Conservation (phyloP, 2,113 vertebrate species). For the Suncus etruscus region DNA sequence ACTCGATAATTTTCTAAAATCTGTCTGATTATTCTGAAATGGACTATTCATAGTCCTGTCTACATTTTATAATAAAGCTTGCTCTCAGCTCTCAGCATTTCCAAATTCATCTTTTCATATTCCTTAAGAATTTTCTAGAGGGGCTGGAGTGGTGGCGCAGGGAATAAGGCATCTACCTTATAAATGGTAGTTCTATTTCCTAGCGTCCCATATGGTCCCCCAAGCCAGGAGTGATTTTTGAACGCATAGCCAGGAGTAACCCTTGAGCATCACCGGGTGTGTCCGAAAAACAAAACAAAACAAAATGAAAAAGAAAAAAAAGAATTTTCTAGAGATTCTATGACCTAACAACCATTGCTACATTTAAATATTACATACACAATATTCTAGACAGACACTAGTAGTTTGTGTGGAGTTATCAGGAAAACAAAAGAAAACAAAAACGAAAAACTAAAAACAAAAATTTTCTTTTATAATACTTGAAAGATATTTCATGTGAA, state of each 20-base stretch:
- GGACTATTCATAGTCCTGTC: not conserved
- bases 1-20: not conserved
- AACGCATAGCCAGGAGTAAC: no score
- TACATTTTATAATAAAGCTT: not conserved
- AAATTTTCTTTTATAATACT: not conserved
- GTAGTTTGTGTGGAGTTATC: not conserved
- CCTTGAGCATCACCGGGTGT: no score
- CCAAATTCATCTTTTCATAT: not conserved
- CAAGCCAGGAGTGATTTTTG: no score
- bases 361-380: not conserved
- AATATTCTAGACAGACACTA: not conserved
- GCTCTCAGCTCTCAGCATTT: not conserved
- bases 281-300: no score
- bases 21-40: not conserved
- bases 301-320: no score
- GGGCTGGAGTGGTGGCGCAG: no score
- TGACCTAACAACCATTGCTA: not conserved
- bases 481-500: no score
- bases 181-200: no score
- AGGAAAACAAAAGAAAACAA: conserved; percentile 30
- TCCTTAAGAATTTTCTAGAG: not conserved
- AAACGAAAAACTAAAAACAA: not conserved
- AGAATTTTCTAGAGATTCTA: not conserved
- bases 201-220: no score
- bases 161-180: no score